Evolutionary conservation across 1,140 invertebrate genomes (phyloP).

Genomic region (Trichogramma pretiosum): DNA sequence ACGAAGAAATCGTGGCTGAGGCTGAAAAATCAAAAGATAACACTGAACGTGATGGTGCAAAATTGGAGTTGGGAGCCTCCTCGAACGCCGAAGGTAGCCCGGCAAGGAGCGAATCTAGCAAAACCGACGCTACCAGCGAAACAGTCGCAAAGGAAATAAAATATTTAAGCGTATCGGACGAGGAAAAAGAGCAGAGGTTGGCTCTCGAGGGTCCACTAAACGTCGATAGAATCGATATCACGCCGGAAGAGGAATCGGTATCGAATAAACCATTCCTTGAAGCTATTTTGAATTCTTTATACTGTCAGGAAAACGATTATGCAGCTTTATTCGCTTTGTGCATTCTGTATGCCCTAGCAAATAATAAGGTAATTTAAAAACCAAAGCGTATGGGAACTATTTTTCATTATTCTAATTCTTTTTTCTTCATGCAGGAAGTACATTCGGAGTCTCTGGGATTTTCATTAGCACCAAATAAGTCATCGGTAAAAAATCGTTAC

Average conservation of each 20-base stretch:
- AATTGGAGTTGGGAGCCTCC: constrained; percentile 24
- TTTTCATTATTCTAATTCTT: constrained; percentile 1
- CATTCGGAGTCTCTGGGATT: constrained; percentile 63
- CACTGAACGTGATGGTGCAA: constrained; percentile 34
- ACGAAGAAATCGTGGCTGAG: background rate
- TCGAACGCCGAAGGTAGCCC: constrained; percentile 12
- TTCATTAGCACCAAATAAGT: constrained; percentile 48
- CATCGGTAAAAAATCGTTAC: constrained; percentile 50
- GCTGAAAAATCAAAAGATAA: constrained; percentile 8
- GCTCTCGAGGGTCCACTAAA: constrained; percentile 42
- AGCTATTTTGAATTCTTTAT: constrained; percentile 73
- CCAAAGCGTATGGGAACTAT: too few species aligned
- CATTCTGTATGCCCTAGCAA: constrained; percentile 84
- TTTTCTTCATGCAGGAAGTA: constrained; percentile 52
- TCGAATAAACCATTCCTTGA: constrained; percentile 77
- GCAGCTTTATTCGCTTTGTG: constrained; percentile 84
- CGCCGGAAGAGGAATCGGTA: constrained; percentile 41
- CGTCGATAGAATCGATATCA: constrained; percentile 19
- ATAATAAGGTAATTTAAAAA: constrained; percentile 73
- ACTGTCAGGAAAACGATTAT: constrained; percentile 90
- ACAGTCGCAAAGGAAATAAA: constrained; percentile 32
- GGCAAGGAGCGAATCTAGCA: constrained; percentile 12
- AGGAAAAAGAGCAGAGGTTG: constrained; percentile 74
- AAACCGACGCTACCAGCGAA: constrained; percentile 16
- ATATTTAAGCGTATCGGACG: constrained; percentile 77